A percentile compares a stretch with the other conserved stretches of the same genome.
phyloP scores from a whole-genome alignment of 2,888 invertebrate genomes.

The Boloria selene region DNA sequence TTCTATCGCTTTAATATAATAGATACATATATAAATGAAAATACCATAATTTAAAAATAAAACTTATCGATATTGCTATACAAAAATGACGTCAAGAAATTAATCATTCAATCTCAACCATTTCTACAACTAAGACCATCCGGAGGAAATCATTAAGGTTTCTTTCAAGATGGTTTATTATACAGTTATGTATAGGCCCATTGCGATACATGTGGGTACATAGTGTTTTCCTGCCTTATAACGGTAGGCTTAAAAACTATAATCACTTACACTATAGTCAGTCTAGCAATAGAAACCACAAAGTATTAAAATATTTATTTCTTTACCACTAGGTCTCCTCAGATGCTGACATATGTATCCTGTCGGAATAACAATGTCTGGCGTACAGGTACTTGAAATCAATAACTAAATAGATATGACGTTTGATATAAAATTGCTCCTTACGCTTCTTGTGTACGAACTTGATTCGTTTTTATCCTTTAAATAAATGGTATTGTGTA shows the following conservation, averaged over 20 bases:
- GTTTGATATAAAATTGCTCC: background rate
- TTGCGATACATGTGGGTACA: background rate
- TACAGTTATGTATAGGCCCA: constrained; percentile 46
- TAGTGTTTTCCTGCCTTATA: constrained; percentile 1
- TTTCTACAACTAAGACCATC: background rate
- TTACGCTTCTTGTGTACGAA: too few species aligned
- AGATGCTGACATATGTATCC: constrained; percentile 58
- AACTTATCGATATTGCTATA: background rate
- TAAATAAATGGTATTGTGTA: background rate
- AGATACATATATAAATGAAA: too few species aligned
- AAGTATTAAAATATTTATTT: constrained; percentile 63
- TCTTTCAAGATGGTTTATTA: constrained; percentile 45
- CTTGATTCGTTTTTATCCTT: background rate
- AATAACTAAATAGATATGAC: constrained; percentile 3
- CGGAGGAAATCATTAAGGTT: constrained; percentile 22
- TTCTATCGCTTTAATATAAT: too few species aligned
- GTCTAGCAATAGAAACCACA: constrained; percentile 34
- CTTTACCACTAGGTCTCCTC: constrained; percentile 50
- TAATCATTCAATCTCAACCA: background rate
- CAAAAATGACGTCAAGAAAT: background rate
- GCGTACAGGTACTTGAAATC: constrained; percentile 15
- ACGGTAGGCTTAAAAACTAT: background rate
- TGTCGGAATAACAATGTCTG: constrained; percentile 41
- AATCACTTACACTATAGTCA: constrained; percentile 4
- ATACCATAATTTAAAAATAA: too few species aligned